Percentiles rank a stretch among this genome's conserved stretches.
phyloP scores from a whole-genome alignment of 2,888 invertebrate species.

The Catocala fraxini region DNA sequence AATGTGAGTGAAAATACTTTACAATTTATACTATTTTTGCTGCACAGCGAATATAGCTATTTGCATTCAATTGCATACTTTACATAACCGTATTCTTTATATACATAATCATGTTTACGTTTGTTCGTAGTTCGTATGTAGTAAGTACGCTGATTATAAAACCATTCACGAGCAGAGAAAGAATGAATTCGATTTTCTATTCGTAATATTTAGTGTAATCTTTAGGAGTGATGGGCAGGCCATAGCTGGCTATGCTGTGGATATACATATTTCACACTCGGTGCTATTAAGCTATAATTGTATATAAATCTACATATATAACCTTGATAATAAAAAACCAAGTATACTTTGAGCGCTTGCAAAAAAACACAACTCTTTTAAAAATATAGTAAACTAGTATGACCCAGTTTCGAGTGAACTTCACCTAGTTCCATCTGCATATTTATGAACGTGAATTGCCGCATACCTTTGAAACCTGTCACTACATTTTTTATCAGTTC shows the following conservation, averaged over 20 bases:
- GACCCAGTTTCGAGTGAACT: conserved; percentile 34
- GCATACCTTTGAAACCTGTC: conserved; percentile 23
- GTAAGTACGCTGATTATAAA: too few species aligned
- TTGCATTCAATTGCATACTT: conserved; percentile 18
- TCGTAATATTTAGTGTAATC: too few species aligned
- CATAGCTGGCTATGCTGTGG: background rate
- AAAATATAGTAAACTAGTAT: conserved; percentile 3
- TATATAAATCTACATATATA: too few species aligned
- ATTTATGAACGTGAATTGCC: conserved; percentile 14
- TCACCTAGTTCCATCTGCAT: conserved; percentile 29
- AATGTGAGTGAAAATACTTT: conserved; percentile 71
- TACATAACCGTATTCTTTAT: conserved; percentile 15
- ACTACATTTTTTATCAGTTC: conserved; percentile 9
- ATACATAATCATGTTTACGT: conserved; percentile 9
- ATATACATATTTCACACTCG: background rate
- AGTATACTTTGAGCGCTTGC: background rate
- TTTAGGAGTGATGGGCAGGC: too few species aligned
- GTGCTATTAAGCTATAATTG: too few species aligned
- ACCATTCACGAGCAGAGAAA: too few species aligned
- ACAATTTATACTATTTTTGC: conserved; percentile 40
- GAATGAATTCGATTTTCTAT: too few species aligned
- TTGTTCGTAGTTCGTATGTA: conserved; percentile 4
- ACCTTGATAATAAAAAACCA: too few species aligned
- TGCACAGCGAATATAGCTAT: conserved; percentile 37
- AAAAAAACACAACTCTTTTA: background rate